Evolutionary conservation across 2,888 invertebrate genomes (phyloP).

Genomic region (Iselma pallidipennis): DNA sequence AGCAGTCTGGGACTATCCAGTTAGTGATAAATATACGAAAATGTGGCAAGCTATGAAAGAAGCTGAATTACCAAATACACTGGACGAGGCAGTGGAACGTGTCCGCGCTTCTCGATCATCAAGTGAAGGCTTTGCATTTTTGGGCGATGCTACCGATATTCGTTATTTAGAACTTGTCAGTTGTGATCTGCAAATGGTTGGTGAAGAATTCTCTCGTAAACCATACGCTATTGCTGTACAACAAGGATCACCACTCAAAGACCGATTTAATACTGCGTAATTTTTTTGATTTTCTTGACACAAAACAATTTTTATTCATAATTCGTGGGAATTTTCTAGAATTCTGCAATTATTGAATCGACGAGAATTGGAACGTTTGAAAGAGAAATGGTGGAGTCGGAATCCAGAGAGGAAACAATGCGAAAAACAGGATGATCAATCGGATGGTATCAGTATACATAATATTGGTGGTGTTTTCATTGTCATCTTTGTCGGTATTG

Average conservation of each 20-base stretch:
- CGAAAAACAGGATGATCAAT: slow-evolving; percentile 88
- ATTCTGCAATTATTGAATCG: slow-evolving; percentile 93
- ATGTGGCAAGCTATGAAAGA: slow-evolving; percentile 96
- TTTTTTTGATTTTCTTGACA: slow-evolving; percentile 47
- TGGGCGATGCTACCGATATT: slow-evolving; percentile 92
- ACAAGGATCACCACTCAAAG: slow-evolving; percentile 91
- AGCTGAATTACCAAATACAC: slow-evolving; percentile 76
- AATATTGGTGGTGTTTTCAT: slow-evolving; percentile 99
- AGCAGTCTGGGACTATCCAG: slow-evolving; percentile 99
- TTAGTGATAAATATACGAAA: slow-evolving; percentile 97
- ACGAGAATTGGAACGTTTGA: slow-evolving; percentile 87
- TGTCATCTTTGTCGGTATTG: slow-evolving; percentile 94
- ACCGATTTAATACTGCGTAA: slow-evolving; percentile 94
- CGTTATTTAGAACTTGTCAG: slow-evolving; percentile 73
- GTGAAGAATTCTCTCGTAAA: slow-evolving; percentile 96
- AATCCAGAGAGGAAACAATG: slow-evolving; percentile 78
- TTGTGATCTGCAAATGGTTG: slow-evolving; percentile 90
- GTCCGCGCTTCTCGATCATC: slow-evolving; percentile 70
- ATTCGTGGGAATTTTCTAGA: slow-evolving; percentile 58
- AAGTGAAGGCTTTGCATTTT: slow-evolving; percentile 79
- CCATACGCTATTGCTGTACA: slow-evolving; percentile 98
- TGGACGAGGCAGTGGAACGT: slow-evolving; percentile 78
- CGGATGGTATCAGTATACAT: slow-evolving; percentile 95
- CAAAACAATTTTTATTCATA: not conserved
- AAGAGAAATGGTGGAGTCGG: slow-evolving; percentile 96